phyloP scores from a whole-genome alignment of 2,113 vertebrate genomes.

The Silurus meridionalis region DNA sequence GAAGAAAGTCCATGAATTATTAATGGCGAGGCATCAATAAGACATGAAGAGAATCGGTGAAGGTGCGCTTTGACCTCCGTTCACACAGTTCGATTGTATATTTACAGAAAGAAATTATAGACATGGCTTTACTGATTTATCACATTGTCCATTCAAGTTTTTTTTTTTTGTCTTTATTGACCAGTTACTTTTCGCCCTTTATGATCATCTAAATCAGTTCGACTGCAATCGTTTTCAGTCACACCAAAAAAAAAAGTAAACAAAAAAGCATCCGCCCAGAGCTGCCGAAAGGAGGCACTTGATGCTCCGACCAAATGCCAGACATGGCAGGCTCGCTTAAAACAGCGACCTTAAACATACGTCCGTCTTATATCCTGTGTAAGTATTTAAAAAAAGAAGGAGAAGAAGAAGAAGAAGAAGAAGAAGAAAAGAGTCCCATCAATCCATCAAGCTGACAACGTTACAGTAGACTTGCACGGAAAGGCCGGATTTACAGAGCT shows the following conservation, averaged over 20 bases:
- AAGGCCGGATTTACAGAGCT: constrained; percentile 46
- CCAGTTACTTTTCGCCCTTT: constrained; percentile 32
- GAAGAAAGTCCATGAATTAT: constrained; percentile 1
- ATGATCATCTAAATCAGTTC: constrained; percentile 28
- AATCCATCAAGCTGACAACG: constrained; percentile 14
- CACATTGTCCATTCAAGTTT: constrained; percentile 14
- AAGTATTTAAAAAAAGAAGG: not conserved
- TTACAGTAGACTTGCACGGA: constrained; percentile 31
- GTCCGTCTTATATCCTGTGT: constrained; percentile 10
- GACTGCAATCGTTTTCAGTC: constrained; percentile 26
- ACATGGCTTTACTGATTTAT: constrained; percentile 37
- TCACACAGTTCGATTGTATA: not conserved
- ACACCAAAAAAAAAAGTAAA: not conserved
- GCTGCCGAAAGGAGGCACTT: constrained; percentile 41
- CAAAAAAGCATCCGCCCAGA: not conserved
- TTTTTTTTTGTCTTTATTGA: constrained; percentile 29
- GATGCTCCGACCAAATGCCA: not conserved
- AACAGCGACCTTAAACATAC: constrained; percentile 53
- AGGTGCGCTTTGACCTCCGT: not conserved
- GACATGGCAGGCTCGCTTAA: constrained; percentile 50
- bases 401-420: not conserved
- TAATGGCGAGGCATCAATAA: constrained; percentile 22
- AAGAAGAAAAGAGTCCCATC: not conserved
- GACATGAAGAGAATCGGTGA: not conserved
- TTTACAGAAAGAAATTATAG: not conserved